A percentile compares a stretch with the other conserved stretches of the same genome.
These are phyloP conservation scores for Thelaira solivaga DNA, from an alignment of 2,888 invertebrate genomes.

Conservation along the genomic window DNA sequence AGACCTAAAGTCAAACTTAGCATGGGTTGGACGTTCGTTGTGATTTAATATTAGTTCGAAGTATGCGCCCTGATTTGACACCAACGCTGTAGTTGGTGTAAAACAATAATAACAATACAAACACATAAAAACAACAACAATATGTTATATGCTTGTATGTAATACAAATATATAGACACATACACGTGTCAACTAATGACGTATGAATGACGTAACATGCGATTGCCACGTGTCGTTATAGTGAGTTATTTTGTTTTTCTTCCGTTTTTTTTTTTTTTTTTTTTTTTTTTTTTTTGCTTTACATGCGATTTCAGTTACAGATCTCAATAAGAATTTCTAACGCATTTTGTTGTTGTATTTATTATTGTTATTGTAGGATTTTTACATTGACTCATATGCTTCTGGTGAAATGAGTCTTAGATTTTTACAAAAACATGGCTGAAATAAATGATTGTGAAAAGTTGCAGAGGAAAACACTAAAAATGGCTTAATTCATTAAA, in stretches of 20 bases:
- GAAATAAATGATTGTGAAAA: too few relatives aligned
- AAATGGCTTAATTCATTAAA: too few relatives aligned
- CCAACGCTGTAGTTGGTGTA: conserved; percentile 53
- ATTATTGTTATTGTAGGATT: not conserved
- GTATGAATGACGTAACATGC: conserved; percentile 78
- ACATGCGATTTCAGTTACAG: conserved; percentile 34
- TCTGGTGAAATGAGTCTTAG: too few relatives aligned
- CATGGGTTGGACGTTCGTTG: conserved; percentile 29
- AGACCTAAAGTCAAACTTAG: conserved; percentile 48
- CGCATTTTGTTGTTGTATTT: not conserved
- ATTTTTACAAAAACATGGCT: too few relatives aligned
- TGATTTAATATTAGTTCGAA: conserved; percentile 51
- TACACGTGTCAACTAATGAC: conserved; percentile 78
- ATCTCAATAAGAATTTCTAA: conserved; percentile 62
- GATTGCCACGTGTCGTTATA: conserved; percentile 72
- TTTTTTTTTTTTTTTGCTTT: conserved; percentile 44
- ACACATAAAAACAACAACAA: not conserved
- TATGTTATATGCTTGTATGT: too few relatives aligned
- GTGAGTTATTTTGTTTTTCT: conserved; percentile 61
- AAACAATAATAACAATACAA: conserved; percentile 40
- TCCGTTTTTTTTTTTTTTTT: conserved; percentile 62
- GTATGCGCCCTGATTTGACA: conserved; percentile 51
- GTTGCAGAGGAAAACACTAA: too few relatives aligned
- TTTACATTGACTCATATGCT: not conserved
- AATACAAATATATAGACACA: conserved; percentile 54